phyloP scores from a whole-genome alignment of 2,888 invertebrate genomes.

The Rhagonycha lutea region DNA sequence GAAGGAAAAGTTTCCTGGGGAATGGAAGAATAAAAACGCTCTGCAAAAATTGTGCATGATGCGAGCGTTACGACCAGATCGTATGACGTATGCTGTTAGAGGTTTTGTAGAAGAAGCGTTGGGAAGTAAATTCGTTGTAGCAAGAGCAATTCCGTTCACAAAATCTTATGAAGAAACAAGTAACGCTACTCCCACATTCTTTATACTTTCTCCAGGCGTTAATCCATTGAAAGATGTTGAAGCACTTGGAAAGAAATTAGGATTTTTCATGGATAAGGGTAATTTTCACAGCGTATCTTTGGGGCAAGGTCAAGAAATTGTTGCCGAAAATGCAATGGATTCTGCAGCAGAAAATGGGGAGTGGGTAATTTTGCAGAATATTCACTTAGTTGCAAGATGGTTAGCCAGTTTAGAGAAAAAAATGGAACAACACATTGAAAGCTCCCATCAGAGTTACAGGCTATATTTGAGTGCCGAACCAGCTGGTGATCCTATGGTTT shows the following conservation, averaged over 20 bases:
- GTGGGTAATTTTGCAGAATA: constrained; percentile 93
- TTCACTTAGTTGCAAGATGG: constrained; percentile 91
- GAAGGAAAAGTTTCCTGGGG: constrained; percentile 91
- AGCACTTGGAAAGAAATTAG: constrained; percentile 77
- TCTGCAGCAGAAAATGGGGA: constrained; percentile 76
- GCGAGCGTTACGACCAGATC: constrained; percentile 86
- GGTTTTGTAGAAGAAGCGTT: constrained; percentile 88
- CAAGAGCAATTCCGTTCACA: constrained; percentile 77
- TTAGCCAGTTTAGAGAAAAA: constrained; percentile 86
- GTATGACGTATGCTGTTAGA: constrained; percentile 92
- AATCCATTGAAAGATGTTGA: constrained; percentile 94
- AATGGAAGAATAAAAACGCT: constrained; percentile 90
- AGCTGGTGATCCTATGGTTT: constrained; percentile 66
- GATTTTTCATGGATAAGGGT: constrained; percentile 75
- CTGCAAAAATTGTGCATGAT: constrained; percentile 90
- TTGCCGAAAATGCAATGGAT: constrained; percentile 87
- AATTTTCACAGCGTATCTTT: constrained; percentile 93
- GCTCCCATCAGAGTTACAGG: constrained; percentile 67
- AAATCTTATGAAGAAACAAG: constrained; percentile 87
- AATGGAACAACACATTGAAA: constrained; percentile 79
- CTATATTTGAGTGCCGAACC: constrained; percentile 90
- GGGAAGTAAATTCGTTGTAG: constrained; percentile 80
- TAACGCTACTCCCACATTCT: constrained; percentile 85
- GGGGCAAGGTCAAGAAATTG: constrained; percentile 92
- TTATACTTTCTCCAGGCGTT: constrained; percentile 92